These are phyloP conservation scores for Phalacrocorax carbo DNA, from an alignment of 2,113 vertebrate species.

Conservation along the genomic window DNA sequence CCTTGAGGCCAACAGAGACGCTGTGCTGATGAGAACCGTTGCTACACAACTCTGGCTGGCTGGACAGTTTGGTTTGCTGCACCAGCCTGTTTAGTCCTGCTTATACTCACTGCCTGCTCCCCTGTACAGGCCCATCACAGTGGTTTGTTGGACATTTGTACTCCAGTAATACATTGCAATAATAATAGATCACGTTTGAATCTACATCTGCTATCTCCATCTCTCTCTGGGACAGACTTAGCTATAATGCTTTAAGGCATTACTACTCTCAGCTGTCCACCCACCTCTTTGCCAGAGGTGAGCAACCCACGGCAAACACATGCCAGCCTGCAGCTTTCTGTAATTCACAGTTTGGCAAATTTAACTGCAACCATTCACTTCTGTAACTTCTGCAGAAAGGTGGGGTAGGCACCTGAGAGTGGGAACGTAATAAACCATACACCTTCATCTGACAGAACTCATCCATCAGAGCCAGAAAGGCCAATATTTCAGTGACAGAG, in stretches of 20 bases:
- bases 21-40: not conserved
- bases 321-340: not conserved
- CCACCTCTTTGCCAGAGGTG: not conserved
- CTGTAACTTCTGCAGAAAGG: not conserved
- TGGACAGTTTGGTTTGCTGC: not conserved
- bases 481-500: not conserved
- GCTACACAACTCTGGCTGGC: not conserved
- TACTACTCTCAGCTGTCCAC: not conserved
- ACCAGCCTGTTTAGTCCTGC: not conserved
- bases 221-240: not conserved
- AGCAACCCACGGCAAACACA: accelerated
- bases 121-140: not conserved
- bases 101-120: not conserved
- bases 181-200: not conserved
- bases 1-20: not conserved
- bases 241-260: not conserved
- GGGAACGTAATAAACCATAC: not conserved
- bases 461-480: not conserved
- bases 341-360: not conserved
- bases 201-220: not conserved
- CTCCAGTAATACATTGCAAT: not conserved
- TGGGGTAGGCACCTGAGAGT: not conserved
- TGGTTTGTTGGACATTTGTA: no score
- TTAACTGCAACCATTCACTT: not conserved
- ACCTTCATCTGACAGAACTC: not conserved